Conservation (phyloP, 64 coral and sea anemone species). For the Stichodactyla mertensii region DNA sequence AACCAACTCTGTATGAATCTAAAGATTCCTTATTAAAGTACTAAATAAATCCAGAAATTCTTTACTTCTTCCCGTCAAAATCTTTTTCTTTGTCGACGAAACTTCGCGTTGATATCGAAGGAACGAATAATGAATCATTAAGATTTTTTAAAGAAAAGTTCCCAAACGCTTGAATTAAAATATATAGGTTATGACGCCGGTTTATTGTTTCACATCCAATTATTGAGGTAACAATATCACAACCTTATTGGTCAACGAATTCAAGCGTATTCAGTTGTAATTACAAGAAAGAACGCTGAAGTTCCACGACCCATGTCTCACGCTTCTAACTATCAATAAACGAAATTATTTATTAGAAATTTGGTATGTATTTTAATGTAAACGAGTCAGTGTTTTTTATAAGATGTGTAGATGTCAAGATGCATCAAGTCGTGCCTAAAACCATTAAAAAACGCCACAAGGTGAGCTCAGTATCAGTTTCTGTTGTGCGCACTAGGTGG, state of each 20-base stretch:
- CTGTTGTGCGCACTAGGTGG: too few relatives aligned
- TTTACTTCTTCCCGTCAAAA: background rate
- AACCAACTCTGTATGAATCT: background rate
- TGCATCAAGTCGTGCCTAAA: too few relatives aligned
- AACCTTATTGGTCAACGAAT: background rate
- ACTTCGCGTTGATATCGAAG: background rate
- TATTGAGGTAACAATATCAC: background rate
- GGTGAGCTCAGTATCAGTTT: too few relatives aligned
- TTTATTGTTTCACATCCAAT: background rate
- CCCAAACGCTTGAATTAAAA: background rate
- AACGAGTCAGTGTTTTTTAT: too few relatives aligned
- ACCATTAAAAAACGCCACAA: too few relatives aligned
- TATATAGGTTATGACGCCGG: background rate
- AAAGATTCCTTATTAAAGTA: background rate
- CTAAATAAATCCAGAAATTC: background rate
- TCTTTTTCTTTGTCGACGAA: background rate
- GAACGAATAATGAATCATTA: background rate
- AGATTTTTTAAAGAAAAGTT: background rate
- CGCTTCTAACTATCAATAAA: too few relatives aligned
- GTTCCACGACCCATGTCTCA: too few relatives aligned
- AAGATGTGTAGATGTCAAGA: too few relatives aligned
- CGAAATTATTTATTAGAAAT: too few relatives aligned
- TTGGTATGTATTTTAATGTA: too few relatives aligned
- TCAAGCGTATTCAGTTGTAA: background rate
- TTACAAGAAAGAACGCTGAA: too few relatives aligned